Conservation (phyloP, 2,888 invertebrate genomes). For the Tetropium fuscum region DNA sequence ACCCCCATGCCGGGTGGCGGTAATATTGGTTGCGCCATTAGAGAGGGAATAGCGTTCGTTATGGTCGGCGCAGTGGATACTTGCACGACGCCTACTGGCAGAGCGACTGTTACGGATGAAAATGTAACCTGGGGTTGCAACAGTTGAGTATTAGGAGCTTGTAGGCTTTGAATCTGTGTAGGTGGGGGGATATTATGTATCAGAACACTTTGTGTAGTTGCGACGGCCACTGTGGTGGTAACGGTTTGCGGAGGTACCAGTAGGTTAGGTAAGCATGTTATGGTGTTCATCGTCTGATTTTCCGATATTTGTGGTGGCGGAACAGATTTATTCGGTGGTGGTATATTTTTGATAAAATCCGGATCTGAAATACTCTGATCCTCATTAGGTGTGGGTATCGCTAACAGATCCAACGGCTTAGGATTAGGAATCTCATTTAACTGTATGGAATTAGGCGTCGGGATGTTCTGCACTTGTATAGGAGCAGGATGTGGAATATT, state of each 20-base stretch:
- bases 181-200: slow-evolving; percentile 53
- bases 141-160: slow-evolving; percentile 17
- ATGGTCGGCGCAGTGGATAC: slow-evolving; percentile 47
- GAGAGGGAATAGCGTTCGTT: slow-evolving; percentile 57
- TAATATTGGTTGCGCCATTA: slow-evolving; percentile 64
- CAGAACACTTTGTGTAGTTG: slow-evolving; percentile 51
- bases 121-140: slow-evolving; percentile 37
- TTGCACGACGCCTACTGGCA: slow-evolving; percentile 50
- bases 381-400: slow-evolving; percentile 68
- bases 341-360: slow-evolving; percentile 64
- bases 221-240: slow-evolving; percentile 31
- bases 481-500: slow-evolving; percentile 66
- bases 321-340: slow-evolving; percentile 64
- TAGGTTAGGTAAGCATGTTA: slow-evolving; percentile 20
- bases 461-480: slow-evolving; percentile 71
- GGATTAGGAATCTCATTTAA: slow-evolving; percentile 73
- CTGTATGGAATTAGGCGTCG: slow-evolving; percentile 72
- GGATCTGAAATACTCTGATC: slow-evolving; percentile 57
- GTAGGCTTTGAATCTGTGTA: slow-evolving; percentile 36
- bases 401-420: slow-evolving; percentile 71
- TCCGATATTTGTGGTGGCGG: slow-evolving; percentile 62
- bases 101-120: slow-evolving; percentile 50
- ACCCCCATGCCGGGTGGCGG: slow-evolving; percentile 59
- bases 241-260: slow-evolving; percentile 27
- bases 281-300: slow-evolving; percentile 27